Base-by-base conservation (phyloP, 2,888 invertebrate genomes). In the Metopia argyrocephala region DNA sequence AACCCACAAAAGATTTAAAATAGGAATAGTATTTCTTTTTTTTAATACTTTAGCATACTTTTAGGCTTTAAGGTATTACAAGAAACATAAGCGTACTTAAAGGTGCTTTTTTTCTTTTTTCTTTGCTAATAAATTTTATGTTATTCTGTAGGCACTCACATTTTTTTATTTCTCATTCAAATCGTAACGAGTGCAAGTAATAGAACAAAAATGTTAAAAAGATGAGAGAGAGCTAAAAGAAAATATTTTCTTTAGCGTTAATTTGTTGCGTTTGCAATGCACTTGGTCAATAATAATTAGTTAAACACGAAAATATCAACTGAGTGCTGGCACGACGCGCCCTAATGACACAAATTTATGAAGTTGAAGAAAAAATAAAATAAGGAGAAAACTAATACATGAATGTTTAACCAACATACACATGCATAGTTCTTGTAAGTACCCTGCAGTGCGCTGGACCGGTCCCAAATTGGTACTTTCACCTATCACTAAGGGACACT, bases 261-360 rank as follows among this genome's bases (percentile, higher is more conserved):
- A 65, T 27, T 50, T 27, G 12, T 27, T 20, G 1, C 0, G 3
- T 62, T 18, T 23, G 9, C 18, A 20, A 4, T n/a, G 3, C 15
- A 38, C 76, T 82, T 75, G 76, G 81, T 83, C 81, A 83, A 84
- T 85, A 83, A 84, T 85, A 87, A 88, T 88, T 87, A 86, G 84
- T 79, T 76, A 83, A 68, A 71, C 85, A 86, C 84, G 84, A 85
- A 82, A 83, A 57, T 65, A 61, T 61, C 61, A 71, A 56, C 65
- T 66, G 61, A 52, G 71, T 70, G 78, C 50, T 76, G 75, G 64
- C 38, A 38, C 52, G 76, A 85, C 82, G 85, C 87, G 86, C 85
- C 87, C 88, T 84, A 87, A 87, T 88, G 87, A 88, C 88, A 88
- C 87, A 85, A 83, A 87, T 88, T 86, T 84, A 25, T 31, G 28